These are phyloP conservation scores for Cladopsammia gracilis DNA, from an alignment of 64 coral and sea anemone species.

Conservation along the genomic window DNA sequence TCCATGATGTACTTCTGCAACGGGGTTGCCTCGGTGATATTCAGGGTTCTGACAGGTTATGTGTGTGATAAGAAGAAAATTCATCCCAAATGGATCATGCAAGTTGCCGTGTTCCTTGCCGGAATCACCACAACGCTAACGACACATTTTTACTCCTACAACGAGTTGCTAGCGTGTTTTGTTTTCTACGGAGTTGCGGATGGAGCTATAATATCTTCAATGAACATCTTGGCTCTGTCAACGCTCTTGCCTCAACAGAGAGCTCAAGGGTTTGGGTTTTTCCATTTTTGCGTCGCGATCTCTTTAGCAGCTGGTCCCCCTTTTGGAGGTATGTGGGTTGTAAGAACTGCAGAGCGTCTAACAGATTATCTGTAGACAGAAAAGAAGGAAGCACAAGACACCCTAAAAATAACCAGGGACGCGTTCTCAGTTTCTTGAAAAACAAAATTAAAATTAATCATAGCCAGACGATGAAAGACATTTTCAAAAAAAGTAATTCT, in stretches of 20 bases:
- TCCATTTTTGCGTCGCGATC: not conserved
- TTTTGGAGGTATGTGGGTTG: conserved; percentile 20
- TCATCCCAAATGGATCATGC: conserved; percentile 2
- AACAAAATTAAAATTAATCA: too few relatives aligned
- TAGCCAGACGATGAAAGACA: too few relatives aligned
- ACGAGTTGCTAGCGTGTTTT: conserved; percentile 3
- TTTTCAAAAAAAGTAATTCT: too few relatives aligned
- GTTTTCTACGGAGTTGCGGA: conserved; percentile 7
- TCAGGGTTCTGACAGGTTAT: not conserved
- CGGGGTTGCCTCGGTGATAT: not conserved
- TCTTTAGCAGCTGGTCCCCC: conserved; percentile 22
- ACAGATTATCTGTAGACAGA: too few relatives aligned
- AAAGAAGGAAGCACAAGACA: too few relatives aligned
- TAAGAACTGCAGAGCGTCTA: not conserved
- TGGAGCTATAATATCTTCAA: conserved; percentile 7
- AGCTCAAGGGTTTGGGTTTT: conserved; percentile 34
- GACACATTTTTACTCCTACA: not conserved
- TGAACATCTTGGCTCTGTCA: conserved; percentile 17
- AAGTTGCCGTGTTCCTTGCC: not conserved
- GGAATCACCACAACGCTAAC: not conserved
- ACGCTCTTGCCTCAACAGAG: not conserved
- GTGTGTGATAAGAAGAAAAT: not conserved
- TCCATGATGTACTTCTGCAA: conserved; percentile 18
- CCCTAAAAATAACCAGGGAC: too few relatives aligned
- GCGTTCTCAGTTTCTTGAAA: too few relatives aligned